Evolutionary conservation across 2,797 vertebrate species (phyloP).

Genomic region (Tapirus indicus): DNA sequence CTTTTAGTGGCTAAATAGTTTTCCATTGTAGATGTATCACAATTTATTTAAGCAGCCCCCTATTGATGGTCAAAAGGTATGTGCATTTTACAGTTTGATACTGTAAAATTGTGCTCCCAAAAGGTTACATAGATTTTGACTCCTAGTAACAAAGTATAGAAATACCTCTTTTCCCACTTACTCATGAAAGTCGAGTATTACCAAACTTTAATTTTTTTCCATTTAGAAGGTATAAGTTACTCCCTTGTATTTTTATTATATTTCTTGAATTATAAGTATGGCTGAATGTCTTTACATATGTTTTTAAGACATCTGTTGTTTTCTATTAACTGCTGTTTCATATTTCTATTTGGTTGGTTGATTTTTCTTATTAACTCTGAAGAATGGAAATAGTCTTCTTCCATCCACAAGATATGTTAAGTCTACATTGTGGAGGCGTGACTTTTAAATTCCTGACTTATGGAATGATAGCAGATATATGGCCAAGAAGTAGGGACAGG

Average conservation of each 20-base stretch:
- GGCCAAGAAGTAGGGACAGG: not conserved
- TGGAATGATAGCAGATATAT: not conserved
- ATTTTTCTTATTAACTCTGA: not conserved
- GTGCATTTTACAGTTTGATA: not conserved
- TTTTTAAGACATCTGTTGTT: not conserved
- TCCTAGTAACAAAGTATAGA: not conserved
- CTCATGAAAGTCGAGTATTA: not conserved
- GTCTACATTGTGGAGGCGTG: not conserved
- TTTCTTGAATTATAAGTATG: not conserved
- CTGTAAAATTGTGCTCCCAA: not conserved
- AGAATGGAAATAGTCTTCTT: not conserved
- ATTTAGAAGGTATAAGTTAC: not conserved
- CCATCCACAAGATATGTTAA: not conserved
- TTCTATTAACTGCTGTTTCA: not conserved
- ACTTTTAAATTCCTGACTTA: not conserved
- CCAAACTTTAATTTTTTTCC: not conserved
- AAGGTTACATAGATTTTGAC: not conserved
- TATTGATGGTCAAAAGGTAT: not conserved
- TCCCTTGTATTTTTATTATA: not conserved
- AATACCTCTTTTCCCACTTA: not conserved
- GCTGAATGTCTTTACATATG: not conserved
- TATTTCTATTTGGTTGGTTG: not conserved
- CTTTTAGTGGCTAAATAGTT: not conserved
- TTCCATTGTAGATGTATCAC: not conserved
- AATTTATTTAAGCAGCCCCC: not conserved